Evolutionary conservation across 1,140 invertebrate species (phyloP).

Genomic region (Calosoma granatense): DNA sequence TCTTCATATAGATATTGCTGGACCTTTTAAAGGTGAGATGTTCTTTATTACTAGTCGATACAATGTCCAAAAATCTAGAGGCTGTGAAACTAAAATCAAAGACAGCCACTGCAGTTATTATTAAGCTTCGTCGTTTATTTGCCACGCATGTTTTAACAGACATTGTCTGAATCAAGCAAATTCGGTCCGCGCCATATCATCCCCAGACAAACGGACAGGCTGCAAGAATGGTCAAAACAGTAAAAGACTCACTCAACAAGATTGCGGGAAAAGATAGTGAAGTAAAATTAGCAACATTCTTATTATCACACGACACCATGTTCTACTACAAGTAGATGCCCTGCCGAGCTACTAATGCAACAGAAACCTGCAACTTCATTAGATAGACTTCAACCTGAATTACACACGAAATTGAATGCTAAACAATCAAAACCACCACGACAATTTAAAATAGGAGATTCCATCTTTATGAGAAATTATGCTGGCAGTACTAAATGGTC

Average conservation of each 20-base stretch:
- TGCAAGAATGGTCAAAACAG: slow-evolving; percentile 15
- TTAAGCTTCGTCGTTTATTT: slow-evolving; percentile 15
- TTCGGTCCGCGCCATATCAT: slow-evolving; percentile 14
- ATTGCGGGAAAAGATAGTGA: not conserved
- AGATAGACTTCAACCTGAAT: not conserved
- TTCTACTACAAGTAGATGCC: not conserved
- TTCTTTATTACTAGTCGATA: slow-evolving; percentile 24
- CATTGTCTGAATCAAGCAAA: slow-evolving; percentile 5
- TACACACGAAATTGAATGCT: not conserved
- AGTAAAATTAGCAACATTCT: not conserved
- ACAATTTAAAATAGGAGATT: not conserved
- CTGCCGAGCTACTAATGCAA: not conserved
- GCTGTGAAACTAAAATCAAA: slow-evolving; percentile 18
- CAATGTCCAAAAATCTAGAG: slow-evolving; percentile 28
- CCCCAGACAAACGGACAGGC: slow-evolving; percentile 16
- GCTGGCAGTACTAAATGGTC: not conserved
- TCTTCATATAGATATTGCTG: slow-evolving; percentile 29
- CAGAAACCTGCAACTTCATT: not conserved
- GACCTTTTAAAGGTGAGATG: slow-evolving; percentile 22
- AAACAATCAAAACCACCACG: not conserved
- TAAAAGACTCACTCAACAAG: slow-evolving; percentile 11
- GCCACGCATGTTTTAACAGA: slow-evolving; percentile 15
- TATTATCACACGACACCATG: not conserved
- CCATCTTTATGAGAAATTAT: not conserved
- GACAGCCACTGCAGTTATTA: slow-evolving; percentile 17